Conservation (phyloP, 2,888 invertebrate species). For the Lepidonotus clava region DNA sequence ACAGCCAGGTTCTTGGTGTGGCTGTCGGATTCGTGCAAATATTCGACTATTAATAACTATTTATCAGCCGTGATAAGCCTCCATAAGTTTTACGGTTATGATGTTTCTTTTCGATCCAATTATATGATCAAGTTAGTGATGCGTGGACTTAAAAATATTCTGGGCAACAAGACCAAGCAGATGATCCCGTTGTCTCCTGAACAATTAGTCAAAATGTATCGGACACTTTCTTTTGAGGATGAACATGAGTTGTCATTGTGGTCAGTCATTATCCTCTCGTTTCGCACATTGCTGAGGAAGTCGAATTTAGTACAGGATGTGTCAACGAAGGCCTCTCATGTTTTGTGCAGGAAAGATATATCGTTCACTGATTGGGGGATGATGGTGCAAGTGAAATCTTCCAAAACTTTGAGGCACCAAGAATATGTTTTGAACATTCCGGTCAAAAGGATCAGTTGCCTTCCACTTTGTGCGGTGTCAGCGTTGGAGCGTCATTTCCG, state of each 20-base stretch:
- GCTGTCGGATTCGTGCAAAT: not conserved
- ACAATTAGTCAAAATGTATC: not conserved
- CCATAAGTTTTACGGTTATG: not conserved
- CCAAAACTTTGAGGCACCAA: too few relatives aligned
- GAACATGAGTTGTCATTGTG: not conserved
- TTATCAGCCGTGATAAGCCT: not conserved
- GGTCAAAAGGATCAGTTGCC: too few relatives aligned
- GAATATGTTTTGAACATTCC: too few relatives aligned
- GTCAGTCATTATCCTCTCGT: not conserved
- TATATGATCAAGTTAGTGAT: not conserved
- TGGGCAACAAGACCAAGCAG: too few relatives aligned
- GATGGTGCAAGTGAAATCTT: too few relatives aligned
- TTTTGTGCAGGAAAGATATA: too few relatives aligned
- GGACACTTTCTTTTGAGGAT: not conserved
- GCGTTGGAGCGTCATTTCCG: too few relatives aligned
- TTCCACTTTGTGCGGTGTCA: too few relatives aligned
- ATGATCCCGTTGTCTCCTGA: not conserved
- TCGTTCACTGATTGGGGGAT: too few relatives aligned
- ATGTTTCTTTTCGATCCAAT: not conserved
- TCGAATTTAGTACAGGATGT: not conserved
- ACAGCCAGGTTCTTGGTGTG: not conserved
- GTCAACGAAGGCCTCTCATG: too few relatives aligned
- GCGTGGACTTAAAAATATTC: not conserved
- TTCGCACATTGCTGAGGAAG: not conserved
- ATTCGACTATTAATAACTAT: not conserved